Conservation (phyloP, 2,888 invertebrate species). For the Entomobrya multifasciata region DNA sequence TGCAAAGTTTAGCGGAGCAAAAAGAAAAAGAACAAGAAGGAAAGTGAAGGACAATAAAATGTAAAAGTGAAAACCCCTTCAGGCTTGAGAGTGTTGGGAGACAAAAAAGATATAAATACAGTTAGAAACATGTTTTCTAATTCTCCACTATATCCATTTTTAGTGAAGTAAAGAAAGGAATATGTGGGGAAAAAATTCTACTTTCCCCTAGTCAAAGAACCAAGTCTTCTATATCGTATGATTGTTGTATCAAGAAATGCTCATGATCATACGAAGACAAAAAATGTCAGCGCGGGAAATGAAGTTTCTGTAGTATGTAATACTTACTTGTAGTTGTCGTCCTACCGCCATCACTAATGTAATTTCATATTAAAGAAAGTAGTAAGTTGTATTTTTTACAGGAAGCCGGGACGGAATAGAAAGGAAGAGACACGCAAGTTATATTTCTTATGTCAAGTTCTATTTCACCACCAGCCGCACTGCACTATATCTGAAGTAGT, state of each 20-base stretch:
- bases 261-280: slow-evolving; percentile 5
- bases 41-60: slow-evolving; percentile 3
- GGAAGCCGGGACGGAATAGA: too few species aligned
- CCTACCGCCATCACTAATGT: not conserved
- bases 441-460: slow-evolving; percentile 44
- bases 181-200: slow-evolving; percentile 11
- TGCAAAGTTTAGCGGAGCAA: slow-evolving; percentile 59
- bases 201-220: slow-evolving; percentile 8
- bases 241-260: slow-evolving; percentile 33
- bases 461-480: not conserved
- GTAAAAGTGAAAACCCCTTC: slow-evolving; percentile 31
- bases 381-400: slow-evolving; percentile 51
- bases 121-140: not conserved
- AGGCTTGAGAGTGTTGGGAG: slow-evolving; percentile 23
- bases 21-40: slow-evolving; percentile 2
- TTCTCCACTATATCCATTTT: too few species aligned
- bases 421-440: not conserved
- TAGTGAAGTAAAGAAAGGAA: not conserved
- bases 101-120: slow-evolving; percentile 34
- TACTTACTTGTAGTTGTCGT: not conserved
- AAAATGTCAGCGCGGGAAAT: too few species aligned
- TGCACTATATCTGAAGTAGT: not conserved
- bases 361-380: slow-evolving; percentile 56
- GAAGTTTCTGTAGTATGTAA: not conserved
- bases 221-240: not conserved